Evolutionary conservation across 2,113 vertebrate genomes (phyloP).

Genomic region (Plectropomus leopardus): DNA sequence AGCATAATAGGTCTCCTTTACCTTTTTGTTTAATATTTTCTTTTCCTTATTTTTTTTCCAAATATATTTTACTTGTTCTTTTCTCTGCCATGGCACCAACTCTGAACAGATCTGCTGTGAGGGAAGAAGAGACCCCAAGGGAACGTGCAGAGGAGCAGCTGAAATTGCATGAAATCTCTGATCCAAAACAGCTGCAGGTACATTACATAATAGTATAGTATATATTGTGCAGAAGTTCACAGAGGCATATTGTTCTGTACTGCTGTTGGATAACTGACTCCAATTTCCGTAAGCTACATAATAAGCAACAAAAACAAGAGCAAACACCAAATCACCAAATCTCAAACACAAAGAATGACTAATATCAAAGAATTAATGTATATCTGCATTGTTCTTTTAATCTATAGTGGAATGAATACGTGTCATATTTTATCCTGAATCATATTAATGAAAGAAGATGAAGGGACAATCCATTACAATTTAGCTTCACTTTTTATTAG

Average conservation of each 20-base stretch:
- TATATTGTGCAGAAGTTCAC: not conserved
- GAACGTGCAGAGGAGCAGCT: not conserved
- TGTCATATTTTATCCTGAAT: not conserved
- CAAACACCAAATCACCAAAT: not conserved
- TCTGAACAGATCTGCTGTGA: slow-evolving; percentile 60
- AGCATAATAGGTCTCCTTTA: too few species aligned
- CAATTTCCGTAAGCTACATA: not conserved
- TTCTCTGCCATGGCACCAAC: slow-evolving; percentile 34
- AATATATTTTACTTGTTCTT: not conserved
- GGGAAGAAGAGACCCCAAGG: slow-evolving; percentile 25
- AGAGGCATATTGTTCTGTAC: not conserved
- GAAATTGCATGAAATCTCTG: not conserved
- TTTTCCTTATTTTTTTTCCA: not conserved
- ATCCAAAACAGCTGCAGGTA: slow-evolving; percentile 69
- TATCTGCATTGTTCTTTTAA: not conserved
- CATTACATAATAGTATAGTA: not conserved
- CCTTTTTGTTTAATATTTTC: not conserved
- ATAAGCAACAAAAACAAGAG: too few species aligned
- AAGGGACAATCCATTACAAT: not conserved
- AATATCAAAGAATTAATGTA: not conserved
- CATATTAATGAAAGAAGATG: not conserved
- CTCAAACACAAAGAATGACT: not conserved
- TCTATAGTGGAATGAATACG: not conserved
- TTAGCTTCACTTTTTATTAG: not conserved
- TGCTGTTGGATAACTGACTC: too few species aligned